These are phyloP conservation scores for Myopa tessellatipennis DNA, from an alignment of 2,888 invertebrate species.

Conservation along the genomic window DNA sequence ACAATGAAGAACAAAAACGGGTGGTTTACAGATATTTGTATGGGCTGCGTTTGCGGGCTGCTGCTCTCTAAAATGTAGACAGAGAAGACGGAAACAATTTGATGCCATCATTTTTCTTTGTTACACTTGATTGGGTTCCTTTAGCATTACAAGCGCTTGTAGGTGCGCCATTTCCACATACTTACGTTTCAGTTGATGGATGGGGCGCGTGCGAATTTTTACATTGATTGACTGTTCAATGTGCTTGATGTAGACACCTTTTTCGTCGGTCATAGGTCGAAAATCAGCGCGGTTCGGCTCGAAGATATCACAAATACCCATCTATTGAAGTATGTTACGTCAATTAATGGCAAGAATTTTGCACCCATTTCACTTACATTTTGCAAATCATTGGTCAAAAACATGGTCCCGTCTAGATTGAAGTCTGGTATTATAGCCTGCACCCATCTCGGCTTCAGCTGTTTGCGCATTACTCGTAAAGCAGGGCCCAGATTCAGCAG, in stretches of 20 bases:
- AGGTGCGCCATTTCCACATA: conserved; percentile 42
- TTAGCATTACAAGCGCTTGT: background rate
- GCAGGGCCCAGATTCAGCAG: conserved; percentile 74
- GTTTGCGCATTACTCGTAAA: conserved; percentile 76
- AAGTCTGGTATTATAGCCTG: conserved; percentile 85
- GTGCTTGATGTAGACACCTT: conserved; percentile 83
- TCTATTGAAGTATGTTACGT: conserved; percentile 67
- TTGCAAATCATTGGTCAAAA: conserved; percentile 83
- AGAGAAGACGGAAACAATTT: background rate
- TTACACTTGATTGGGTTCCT: conserved; percentile 28
- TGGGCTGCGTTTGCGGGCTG: conserved; percentile 69
- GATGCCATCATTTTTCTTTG: background rate
- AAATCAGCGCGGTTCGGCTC: conserved; percentile 84
- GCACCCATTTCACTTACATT: conserved; percentile 72
- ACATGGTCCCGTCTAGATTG: conserved; percentile 81
- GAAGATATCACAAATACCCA: conserved; percentile 82
- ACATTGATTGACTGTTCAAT: conserved; percentile 88
- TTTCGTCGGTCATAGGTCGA: conserved; percentile 80
- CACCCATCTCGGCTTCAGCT: conserved; percentile 78
- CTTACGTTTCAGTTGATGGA: conserved; percentile 68
- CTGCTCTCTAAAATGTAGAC: conserved; percentile 58
- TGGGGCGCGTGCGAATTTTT: conserved; percentile 79
- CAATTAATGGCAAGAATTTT: background rate
- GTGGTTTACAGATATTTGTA: conserved; percentile 81
- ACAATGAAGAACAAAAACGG: conserved; percentile 89